Percentiles rank a stretch among this genome's conserved stretches.
phyloP scores from a whole-genome alignment of 2,888 invertebrate genomes.

The Euzetes globulus region DNA sequence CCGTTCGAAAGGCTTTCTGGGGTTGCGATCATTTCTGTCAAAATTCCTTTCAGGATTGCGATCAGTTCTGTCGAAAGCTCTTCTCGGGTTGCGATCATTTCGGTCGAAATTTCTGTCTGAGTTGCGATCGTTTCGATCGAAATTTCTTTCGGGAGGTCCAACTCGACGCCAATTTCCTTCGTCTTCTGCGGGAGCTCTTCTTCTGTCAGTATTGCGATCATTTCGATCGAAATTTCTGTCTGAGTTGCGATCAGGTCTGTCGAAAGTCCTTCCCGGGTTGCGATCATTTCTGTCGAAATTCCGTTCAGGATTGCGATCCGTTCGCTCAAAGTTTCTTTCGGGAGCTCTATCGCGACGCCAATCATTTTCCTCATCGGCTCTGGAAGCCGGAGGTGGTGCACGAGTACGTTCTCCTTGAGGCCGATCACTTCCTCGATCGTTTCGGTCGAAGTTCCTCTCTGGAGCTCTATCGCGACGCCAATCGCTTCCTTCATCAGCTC shows the following conservation, averaged over 20 bases:
- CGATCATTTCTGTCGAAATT: neutral
- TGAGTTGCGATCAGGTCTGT: neutral
- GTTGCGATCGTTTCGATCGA: neutral
- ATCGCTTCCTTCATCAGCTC: neutral
- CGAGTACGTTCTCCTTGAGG: neutral
- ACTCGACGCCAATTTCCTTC: neutral
- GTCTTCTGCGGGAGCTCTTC: neutral
- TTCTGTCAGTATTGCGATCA: neutral
- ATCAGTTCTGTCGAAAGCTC: neutral
- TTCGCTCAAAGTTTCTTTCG: no score
- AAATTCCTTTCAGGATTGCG: neutral
- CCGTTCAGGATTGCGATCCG: neutral
- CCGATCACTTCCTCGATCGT: no score
- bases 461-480: slow-evolving; percentile 14
- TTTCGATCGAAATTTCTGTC: slow-evolving; percentile 5
- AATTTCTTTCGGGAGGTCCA: neutral
- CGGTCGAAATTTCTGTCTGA: slow-evolving; percentile 2
- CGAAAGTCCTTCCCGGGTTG: no score
- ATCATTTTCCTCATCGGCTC: slow-evolving; percentile 24
- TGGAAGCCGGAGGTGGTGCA: neutral
- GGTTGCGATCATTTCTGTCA: neutral
- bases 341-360: no score
- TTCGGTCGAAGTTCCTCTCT: neutral
- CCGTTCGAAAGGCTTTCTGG: no score
- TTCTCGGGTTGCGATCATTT: neutral